Conservation (phyloP, 2,888 invertebrate genomes). For the Synanthedon formicaeformis region DNA sequence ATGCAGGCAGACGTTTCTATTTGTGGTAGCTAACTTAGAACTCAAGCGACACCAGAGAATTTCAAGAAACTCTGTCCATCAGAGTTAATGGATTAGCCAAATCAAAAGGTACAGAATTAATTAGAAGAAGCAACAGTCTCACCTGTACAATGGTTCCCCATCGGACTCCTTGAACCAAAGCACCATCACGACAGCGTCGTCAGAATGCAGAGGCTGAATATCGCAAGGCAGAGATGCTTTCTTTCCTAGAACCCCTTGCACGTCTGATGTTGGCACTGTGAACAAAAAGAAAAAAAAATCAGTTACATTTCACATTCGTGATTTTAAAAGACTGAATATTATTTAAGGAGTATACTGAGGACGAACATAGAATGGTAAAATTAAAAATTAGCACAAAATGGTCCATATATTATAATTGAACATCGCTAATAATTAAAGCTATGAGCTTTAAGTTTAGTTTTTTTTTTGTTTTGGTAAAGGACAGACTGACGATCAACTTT, state of each 20-base stretch:
- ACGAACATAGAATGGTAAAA: neutral
- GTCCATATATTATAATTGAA: too few species aligned
- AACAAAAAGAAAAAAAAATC: conserved; percentile 12
- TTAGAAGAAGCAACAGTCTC: conserved; percentile 12
- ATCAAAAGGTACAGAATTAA: too few species aligned
- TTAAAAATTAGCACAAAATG: neutral
- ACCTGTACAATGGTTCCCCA: conserved; percentile 89
- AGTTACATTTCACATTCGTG: neutral
- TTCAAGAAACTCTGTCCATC: too few species aligned
- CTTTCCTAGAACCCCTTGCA: conserved; percentile 84
- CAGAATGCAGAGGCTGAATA: conserved; percentile 81
- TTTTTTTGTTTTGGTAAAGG: too few species aligned
- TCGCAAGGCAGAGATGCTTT: conserved; percentile 89
- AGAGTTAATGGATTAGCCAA: too few species aligned
- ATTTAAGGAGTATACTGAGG: neutral
- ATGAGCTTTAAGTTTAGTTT: too few species aligned
- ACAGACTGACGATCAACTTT: too few species aligned
- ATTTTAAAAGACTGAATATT: neutral
- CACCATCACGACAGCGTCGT: conserved; percentile 88
- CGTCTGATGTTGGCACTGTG: conserved; percentile 83
- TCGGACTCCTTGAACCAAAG: conserved; percentile 90
- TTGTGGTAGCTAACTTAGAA: too few species aligned
- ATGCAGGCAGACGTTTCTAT: too few species aligned
- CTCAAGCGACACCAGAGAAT: too few species aligned
- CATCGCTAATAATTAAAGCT: too few species aligned